Conservation (phyloP, 2,113 vertebrate genomes). For the Pygoscelis adeliae region DNA sequence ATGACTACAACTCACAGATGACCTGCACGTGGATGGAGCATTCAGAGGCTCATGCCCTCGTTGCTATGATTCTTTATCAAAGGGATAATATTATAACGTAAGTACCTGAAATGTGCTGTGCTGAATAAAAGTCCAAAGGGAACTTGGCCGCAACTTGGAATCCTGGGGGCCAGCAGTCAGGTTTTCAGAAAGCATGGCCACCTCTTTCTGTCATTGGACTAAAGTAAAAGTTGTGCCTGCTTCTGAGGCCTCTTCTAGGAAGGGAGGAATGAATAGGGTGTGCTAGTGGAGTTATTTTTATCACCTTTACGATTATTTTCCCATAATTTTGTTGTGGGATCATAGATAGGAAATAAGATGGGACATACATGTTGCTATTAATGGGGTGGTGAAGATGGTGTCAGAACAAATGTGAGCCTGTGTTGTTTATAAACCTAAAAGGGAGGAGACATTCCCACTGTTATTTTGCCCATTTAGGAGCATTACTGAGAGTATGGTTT, state of each 20-base stretch:
- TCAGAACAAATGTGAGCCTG: background rate
- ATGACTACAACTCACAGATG: slow-evolving; percentile 70
- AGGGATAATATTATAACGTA: background rate
- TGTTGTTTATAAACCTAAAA: background rate
- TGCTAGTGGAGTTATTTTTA: background rate
- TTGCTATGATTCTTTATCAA: slow-evolving; percentile 69
- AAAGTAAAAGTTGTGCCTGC: background rate
- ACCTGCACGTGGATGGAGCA: slow-evolving; percentile 74
- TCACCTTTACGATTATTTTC: background rate
- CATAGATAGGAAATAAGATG: background rate
- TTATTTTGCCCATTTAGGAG: background rate
- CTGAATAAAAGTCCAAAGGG: background rate
- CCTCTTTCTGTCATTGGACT: background rate
- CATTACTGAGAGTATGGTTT: background rate
- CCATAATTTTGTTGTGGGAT: background rate
- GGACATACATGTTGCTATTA: background rate
- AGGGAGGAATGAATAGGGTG: background rate
- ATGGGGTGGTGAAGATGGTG: background rate
- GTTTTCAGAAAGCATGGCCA: background rate
- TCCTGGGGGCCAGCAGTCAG: background rate
- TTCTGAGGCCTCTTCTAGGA: background rate
- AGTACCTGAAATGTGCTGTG: slow-evolving; percentile 7
- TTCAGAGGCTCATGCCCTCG: background rate
- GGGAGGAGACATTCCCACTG: background rate
- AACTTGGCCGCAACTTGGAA: background rate